These are phyloP conservation scores for Leguminivora glycinivorella DNA, from an alignment of 1,140 invertebrate genomes.

Conservation along the genomic window DNA sequence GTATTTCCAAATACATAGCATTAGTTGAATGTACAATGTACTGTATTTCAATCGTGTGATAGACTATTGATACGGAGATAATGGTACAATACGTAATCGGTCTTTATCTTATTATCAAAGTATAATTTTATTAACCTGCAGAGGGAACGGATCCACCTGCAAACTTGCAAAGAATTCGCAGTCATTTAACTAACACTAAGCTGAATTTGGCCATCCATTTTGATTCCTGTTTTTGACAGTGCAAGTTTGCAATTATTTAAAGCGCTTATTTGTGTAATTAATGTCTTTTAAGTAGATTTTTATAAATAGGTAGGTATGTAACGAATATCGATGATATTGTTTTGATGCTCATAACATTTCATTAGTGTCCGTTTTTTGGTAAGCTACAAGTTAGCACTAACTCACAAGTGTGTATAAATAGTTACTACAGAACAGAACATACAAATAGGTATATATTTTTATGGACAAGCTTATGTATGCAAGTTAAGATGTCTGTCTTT, in stretches of 20 bases:
- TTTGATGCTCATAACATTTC: neutral
- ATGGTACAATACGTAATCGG: neutral
- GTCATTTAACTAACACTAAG: no score
- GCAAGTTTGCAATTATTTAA: neutral
- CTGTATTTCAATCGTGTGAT: neutral
- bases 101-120: neutral
- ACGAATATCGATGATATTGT: neutral
- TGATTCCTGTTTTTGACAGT: neutral
- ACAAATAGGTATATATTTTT: neutral
- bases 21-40: neutral
- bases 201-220: conserved; percentile 5
- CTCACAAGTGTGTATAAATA: neutral
- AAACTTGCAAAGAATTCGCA: no score
- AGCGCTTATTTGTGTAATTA: neutral
- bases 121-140: no score
- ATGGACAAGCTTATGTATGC: neutral
- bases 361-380: no score
- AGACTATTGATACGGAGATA: neutral
- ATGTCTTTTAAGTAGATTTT: neutral
- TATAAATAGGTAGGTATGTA: neutral
- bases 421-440: neutral
- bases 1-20: neutral
- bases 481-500: neutral
- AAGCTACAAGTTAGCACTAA: no score
- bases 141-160: no score